Evolutionary conservation across 1,140 invertebrate species (phyloP).

Genomic region (Euschistus heros): DNA sequence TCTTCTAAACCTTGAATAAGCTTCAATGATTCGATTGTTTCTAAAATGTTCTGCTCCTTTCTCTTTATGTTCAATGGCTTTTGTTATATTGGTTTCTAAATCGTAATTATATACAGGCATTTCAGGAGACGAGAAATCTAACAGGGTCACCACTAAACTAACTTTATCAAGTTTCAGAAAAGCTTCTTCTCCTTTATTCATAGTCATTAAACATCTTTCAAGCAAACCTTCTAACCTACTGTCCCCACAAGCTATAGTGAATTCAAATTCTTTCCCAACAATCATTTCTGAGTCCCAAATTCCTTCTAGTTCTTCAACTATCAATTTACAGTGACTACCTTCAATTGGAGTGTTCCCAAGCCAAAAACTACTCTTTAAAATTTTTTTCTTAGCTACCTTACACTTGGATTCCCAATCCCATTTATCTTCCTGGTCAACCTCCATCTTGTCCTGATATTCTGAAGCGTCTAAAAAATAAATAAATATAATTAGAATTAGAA

Average conservation of each 20-base stretch:
- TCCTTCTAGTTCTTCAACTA: not conserved
- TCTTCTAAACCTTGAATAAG: conserved; percentile 48
- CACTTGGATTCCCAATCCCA: not conserved
- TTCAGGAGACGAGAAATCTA: not conserved
- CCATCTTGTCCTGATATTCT: not conserved
- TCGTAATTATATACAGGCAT: no score
- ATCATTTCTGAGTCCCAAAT: not conserved
- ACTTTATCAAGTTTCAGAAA: not conserved
- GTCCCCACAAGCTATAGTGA: not conserved
- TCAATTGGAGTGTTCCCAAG: not conserved
- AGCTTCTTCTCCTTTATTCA: not conserved
- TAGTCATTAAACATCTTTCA: conserved; percentile 7
- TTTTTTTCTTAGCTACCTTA: no score
- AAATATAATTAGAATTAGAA: no score
- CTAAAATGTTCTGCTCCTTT: conserved; percentile 33
- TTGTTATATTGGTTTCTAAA: not conserved
- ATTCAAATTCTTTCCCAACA: not conserved
- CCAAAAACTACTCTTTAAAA: not conserved
- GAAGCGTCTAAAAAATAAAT: not conserved
- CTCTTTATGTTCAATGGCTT: conserved; percentile 23
- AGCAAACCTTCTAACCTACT: not conserved
- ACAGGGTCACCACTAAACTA: not conserved
- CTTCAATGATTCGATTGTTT: conserved; percentile 35
- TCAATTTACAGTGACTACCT: not conserved
- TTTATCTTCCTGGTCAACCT: not conserved